Conservation (phyloP, 2,888 invertebrate species). For the Stenichneumon culpator region DNA sequence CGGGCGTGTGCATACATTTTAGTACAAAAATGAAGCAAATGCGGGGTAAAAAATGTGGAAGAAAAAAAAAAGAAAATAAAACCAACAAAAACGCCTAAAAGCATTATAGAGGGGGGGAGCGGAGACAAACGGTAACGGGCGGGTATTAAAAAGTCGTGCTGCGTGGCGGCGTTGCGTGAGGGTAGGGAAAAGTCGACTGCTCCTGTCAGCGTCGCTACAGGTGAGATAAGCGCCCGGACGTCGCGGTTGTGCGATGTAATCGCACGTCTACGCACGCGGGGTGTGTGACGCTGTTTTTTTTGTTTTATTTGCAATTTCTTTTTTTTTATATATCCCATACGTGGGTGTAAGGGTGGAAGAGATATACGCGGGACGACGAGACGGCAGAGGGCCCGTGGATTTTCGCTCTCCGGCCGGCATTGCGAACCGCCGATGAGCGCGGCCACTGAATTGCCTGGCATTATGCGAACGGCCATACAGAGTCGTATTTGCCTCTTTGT, state of each 20-base stretch:
- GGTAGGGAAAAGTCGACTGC: slow-evolving; percentile 33
- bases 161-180: slow-evolving; percentile 63
- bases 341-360: slow-evolving; percentile 21
- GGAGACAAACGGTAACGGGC: slow-evolving; percentile 56
- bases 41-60: background rate
- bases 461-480: slow-evolving; percentile 45
- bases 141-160: slow-evolving; percentile 62
- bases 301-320: slow-evolving; percentile 17
- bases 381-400: background rate
- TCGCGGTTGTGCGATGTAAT: slow-evolving; percentile 65
- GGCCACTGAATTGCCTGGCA: slow-evolving; percentile 17
- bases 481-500: slow-evolving; percentile 53
- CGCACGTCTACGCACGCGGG: slow-evolving; percentile 51
- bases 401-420: slow-evolving; percentile 1
- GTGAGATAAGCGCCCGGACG: slow-evolving; percentile 64
- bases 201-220: slow-evolving; percentile 62
- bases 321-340: background rate
- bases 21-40: slow-evolving; percentile 24
- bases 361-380: slow-evolving; percentile 13
- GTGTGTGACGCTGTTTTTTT: background rate
- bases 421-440: slow-evolving; percentile 6
- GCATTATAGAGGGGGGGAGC: slow-evolving; percentile 32
- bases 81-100: slow-evolving; percentile 17
- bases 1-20: slow-evolving; percentile 8
- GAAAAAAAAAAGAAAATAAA: slow-evolving; percentile 7